phyloP scores from a whole-genome alignment of 2,113 vertebrate genomes.

The Tringa solitaria region DNA sequence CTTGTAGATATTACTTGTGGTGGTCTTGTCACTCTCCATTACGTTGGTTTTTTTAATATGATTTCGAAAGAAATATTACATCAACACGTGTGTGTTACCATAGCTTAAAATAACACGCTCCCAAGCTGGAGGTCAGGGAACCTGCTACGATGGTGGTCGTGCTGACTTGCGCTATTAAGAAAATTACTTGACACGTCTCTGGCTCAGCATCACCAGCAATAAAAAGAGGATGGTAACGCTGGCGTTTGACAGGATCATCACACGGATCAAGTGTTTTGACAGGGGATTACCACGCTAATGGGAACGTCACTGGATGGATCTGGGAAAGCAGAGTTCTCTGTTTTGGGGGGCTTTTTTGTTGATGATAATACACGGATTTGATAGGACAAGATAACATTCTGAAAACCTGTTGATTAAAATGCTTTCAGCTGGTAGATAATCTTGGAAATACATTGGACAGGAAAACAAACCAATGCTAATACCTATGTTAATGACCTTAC shows the following conservation, averaged over 20 bases:
- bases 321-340: neutral
- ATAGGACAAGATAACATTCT: neutral
- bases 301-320: neutral
- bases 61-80: neutral
- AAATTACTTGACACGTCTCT: neutral
- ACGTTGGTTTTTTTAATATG: neutral
- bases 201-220: neutral
- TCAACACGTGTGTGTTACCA: accelerated
- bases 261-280: neutral
- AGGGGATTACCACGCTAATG: neutral
- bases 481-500: neutral
- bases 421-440: neutral
- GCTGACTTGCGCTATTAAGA: neutral
- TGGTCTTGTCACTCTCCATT: neutral
- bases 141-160: accelerated
- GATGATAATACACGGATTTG: neutral
- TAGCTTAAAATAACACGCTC: neutral
- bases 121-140: neutral
- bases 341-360: neutral
- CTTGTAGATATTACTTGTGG: neutral
- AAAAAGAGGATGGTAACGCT: neutral
- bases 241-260: accelerated
- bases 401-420: neutral
- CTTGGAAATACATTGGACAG: neutral
- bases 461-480: neutral